Evolutionary conservation across 2,888 invertebrate genomes (phyloP), one percentile per base, ranked within the genome.

Genomic region (Julus scandinavius): DNA sequence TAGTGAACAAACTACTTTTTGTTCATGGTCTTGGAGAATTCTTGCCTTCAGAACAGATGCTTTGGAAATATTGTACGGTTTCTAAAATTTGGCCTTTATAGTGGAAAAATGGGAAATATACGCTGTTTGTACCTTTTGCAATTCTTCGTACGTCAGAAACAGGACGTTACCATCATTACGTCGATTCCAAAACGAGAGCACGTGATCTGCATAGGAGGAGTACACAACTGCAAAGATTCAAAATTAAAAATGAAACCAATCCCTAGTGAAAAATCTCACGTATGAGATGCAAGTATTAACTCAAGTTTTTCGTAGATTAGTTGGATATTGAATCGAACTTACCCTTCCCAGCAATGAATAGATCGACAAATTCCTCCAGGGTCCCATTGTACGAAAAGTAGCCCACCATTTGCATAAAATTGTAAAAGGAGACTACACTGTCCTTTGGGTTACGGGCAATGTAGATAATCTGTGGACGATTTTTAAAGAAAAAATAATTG

Each of bases 71-170:
- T 45, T 45, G 5, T 45, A 29, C 29, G 29, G 29, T 29, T 29
- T 29, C 29, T 29, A 29, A 45, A 45, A 45, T 45, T 5, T 7
- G 5, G 45, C 7, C 6, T 45, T 45, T 45, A 2, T 5, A 7
- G 5, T 45, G 45, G 45, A 45, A 45, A 7, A 7, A 7, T 29
- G 5, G 13, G 20, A 72, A 29, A 72, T 11, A 7, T 72, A 29
- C 72, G 6, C 72, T 0, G 29, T 38, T 17, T 9, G 90, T 92
- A 95, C 95, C 92, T 94, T 94, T 87, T 94, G 94, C 92, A 97
- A 94, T 90, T 97, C 95, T 92, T 97, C 97, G 91, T 97, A 97
- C 91, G 96, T 96, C 88, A 97, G 92, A 91, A 96, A 96, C 1
- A 96, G 92, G 89, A 96, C 92, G 91, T 96, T 96, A 2, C 94